Evolutionary conservation across 2,113 vertebrate genomes (phyloP).

Genomic region (Coregonus clupeaformis): DNA sequence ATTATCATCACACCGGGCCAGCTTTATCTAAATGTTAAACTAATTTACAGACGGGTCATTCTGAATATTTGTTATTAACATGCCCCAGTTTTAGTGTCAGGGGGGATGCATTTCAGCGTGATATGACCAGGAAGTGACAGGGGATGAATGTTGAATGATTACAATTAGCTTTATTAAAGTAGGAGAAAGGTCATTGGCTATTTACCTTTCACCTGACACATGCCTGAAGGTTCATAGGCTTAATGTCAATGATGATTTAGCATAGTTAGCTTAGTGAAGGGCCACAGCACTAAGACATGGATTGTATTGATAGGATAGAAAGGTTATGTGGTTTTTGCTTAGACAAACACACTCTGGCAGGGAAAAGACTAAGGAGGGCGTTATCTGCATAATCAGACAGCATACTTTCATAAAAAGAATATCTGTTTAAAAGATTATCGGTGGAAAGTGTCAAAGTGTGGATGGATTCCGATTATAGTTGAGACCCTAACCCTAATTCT

Average conservation of each 20-base stretch:
- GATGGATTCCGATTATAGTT: no score
- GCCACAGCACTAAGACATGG: no score
- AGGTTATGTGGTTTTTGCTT: background rate
- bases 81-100: no score
- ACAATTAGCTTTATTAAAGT: no score
- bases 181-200: conserved; percentile 22
- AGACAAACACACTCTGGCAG: background rate
- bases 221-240: background rate
- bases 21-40: conserved; percentile 56
- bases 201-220: conserved; percentile 24
- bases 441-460: no score
- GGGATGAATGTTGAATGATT: no score
- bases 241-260: background rate
- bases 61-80: conserved; percentile 29
- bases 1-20: conserved; percentile 9
- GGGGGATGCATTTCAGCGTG: no score
- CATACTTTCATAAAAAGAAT: no score
- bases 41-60: conserved; percentile 41
- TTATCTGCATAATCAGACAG: background rate
- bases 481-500: no score
- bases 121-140: no score
- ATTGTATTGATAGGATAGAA: background rate
- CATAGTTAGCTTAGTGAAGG: background rate
- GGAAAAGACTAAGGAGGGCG: background rate
- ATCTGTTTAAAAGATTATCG: no score